Conservation (phyloP, 2,113 vertebrate species). For the Pelecanus crispus region DNA sequence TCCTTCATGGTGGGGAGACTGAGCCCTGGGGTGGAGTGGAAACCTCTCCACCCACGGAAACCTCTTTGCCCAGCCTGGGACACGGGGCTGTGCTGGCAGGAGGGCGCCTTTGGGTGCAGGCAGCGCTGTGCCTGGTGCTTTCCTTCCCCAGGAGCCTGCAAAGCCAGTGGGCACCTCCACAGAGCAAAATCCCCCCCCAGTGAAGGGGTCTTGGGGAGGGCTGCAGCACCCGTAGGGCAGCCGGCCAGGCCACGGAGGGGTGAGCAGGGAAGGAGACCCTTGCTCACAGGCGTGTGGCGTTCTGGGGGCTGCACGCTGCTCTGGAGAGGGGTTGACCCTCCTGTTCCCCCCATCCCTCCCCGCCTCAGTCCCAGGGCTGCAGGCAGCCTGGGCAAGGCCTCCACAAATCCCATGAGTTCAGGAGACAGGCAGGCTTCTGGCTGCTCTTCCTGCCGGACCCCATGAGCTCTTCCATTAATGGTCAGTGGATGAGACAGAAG, state of each 20-base stretch:
- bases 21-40: neutral
- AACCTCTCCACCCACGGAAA: neutral
- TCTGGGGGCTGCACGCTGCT: neutral
- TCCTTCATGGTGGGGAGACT: rapidly evolving
- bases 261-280: neutral
- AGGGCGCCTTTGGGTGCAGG: neutral
- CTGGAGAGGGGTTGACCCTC: neutral
- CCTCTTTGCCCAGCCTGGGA: neutral
- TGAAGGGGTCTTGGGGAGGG: neutral
- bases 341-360: neutral
- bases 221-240: neutral
- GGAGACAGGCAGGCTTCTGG: neutral
- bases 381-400: neutral
- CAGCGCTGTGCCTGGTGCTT: neutral
- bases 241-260: neutral
- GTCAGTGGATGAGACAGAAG: neutral
- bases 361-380: neutral
- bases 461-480: neutral
- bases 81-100: neutral
- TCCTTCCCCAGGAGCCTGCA: neutral
- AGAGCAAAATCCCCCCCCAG: neutral
- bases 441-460: neutral
- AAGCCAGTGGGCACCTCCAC: neutral
- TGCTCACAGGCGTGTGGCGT: rapidly evolving
- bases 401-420: neutral